A percentile compares a stretch with the other conserved stretches of the same genome.
phyloP scores from a whole-genome alignment of 2,113 vertebrate species.

The Hydrochoerus hydrochaeris region DNA sequence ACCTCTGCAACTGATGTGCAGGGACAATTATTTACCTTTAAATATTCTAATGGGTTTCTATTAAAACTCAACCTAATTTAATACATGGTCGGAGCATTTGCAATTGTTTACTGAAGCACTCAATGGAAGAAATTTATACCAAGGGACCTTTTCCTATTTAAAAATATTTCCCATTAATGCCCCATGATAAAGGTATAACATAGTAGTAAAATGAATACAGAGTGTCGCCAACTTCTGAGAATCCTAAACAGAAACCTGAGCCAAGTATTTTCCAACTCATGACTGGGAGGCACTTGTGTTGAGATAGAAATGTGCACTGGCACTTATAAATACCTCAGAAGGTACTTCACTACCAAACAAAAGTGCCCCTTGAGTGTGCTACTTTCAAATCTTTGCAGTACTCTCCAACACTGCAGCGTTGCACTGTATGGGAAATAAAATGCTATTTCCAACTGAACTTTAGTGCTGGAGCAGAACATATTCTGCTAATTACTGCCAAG shows the following conservation, averaged over 20 bases:
- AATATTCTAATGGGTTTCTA: not conserved
- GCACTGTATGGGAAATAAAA: not conserved
- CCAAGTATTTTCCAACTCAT: not conserved
- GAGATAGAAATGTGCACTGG: not conserved
- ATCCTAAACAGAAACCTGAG: not conserved
- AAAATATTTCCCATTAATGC: not conserved
- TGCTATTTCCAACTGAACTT: constrained; percentile 7
- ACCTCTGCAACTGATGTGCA: not conserved
- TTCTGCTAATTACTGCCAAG: constrained; percentile 38
- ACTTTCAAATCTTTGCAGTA: constrained; percentile 18
- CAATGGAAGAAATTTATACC: not conserved
- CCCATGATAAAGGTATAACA: not conserved
- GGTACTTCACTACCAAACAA: not conserved
- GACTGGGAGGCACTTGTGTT: not conserved
- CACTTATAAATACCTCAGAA: not conserved
- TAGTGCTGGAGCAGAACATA: not conserved
- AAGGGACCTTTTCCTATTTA: not conserved
- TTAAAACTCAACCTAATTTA: constrained; percentile 43
- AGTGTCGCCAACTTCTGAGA: not conserved
- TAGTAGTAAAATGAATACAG: not conserved
- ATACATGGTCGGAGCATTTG: not conserved
- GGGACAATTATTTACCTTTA: constrained; percentile 16
- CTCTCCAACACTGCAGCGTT: not conserved
- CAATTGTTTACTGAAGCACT: constrained; percentile 1
- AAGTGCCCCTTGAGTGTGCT: not conserved